phyloP scores from a whole-genome alignment of 2,797 vertebrate species.

The Alectoris magna region DNA sequence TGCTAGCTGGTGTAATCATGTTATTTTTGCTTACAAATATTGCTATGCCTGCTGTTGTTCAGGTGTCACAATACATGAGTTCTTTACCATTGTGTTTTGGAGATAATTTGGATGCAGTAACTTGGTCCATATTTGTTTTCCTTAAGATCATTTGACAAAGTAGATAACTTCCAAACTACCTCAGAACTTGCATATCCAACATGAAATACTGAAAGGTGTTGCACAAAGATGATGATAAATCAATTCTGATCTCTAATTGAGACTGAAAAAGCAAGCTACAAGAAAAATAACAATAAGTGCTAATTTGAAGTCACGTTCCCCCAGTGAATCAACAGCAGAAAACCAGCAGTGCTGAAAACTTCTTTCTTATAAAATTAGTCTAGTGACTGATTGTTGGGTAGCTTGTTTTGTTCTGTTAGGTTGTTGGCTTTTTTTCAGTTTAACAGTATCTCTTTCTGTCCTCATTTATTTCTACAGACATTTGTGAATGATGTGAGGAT shows the following conservation, averaged over 20 bases:
- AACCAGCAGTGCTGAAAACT: background rate
- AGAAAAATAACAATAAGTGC: background rate
- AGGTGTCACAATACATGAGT: background rate
- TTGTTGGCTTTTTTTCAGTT: background rate
- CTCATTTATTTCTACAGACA: conserved; percentile 83
- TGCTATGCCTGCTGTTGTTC: background rate
- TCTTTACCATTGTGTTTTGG: background rate
- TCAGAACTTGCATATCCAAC: background rate
- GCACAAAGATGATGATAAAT: background rate
- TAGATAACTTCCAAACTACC: background rate
- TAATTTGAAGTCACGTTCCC: background rate
- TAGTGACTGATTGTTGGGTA: background rate
- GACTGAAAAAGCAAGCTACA: background rate
- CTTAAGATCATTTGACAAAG: background rate
- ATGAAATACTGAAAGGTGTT: background rate
- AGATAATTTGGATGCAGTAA: background rate
- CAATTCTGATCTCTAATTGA: background rate
- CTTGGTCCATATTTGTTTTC: background rate
- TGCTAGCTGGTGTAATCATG: background rate
- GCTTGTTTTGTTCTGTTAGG: background rate
- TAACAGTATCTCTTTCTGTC: conserved; percentile 10
- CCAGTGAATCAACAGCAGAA: background rate
- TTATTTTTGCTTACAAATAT: background rate
- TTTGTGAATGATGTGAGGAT: conserved; percentile 98
- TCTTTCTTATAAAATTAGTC: background rate